Base-by-base conservation (phyloP, 2,888 invertebrate species). In the Pseudoips prasinana region DNA sequence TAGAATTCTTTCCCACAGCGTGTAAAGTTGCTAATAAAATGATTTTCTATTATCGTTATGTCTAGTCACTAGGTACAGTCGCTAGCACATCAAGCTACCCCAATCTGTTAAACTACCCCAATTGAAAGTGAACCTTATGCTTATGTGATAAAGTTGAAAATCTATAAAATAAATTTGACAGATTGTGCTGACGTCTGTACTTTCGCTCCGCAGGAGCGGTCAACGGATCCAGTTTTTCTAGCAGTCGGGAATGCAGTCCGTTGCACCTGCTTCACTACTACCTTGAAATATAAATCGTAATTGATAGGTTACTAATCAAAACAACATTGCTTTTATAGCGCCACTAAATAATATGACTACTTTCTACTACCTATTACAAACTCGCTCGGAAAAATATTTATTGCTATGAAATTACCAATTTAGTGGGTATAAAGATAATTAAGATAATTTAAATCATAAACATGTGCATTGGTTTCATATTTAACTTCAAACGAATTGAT, bases 171-270 rank as follows among this genome's bases (percentile, higher is more conserved):
- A n/a, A n/a, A n/a, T n/a, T n/a, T n/a, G n/a, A n/a, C n/a, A n/a
- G n/a, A n/a, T n/a, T n/a, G n/a, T n/a, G n/a, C n/a, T n/a, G n/a
- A n/a, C n/a, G n/a, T n/a, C n/a, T n/a, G n/a, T n/a, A 58, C 59
- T 59, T 53, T 56, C 55, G 49, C 44, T 46, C 39, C 27, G 58
- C 57, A 58, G 59, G 63, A 65, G 69, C 68, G 52, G 55, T 68
- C 51, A 66, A 64, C 53, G 51, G 64, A 79, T 80, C 87, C 75
- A 82, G 85, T 86, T 87, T 85, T 84, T 85, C 82, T 80, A 76
- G 74, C 72, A 57, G 49, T 60, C 55, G 70, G 77, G 87, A 87
- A 86, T 86, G 87, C 75, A 70, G 85, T 80, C 71, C 54, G 65
- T 63, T 68, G 70, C 83, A 86, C 85, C 86, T 86, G 85, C 73